Evolutionary conservation across 53 echinoderm and acorn worm genomes (phyloP).

Genomic region (Luidia sarsii): DNA sequence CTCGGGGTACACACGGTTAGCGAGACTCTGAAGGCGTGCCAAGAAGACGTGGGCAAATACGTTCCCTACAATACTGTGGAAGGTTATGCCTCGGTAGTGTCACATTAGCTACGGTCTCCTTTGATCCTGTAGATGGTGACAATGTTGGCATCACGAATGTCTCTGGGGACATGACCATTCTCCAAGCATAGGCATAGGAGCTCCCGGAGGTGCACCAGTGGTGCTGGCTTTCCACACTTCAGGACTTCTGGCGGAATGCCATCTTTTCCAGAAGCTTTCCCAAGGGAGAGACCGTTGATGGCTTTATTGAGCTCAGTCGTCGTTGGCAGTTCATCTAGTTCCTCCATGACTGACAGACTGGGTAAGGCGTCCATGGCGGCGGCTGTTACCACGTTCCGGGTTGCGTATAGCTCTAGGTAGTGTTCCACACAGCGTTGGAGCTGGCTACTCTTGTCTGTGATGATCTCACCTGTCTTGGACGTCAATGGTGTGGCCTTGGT

Average conservation of each 20-base stretch:
- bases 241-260: conserved; percentile 18
- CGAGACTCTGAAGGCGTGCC: too few relatives aligned
- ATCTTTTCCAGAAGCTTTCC: not conserved
- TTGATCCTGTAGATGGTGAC: conserved; percentile 73
- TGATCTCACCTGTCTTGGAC: conserved; percentile 28
- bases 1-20: too few relatives aligned
- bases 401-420: conserved; percentile 3
- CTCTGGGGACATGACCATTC: too few relatives aligned
- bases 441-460: conserved; percentile 32
- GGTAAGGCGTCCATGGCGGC: conserved; percentile 10
- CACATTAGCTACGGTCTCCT: conserved; percentile 53
- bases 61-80: not conserved
- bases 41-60: not conserved
- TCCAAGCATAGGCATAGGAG: conserved; percentile 63
- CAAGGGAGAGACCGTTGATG: not conserved
- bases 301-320: conserved; percentile 2
- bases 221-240: too few relatives aligned
- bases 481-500: conserved; percentile 32
- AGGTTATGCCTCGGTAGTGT: conserved; percentile 55
- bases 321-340: too few relatives aligned
- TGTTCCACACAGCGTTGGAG: conserved; percentile 56
- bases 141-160: too few relatives aligned
- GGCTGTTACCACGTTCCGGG: conserved; percentile 25
- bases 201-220: conserved; percentile 30
- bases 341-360: conserved; percentile 21